These are phyloP conservation scores for Alfaro cultratus DNA, from an alignment of 2,797 vertebrate species.

Conservation along the genomic window DNA sequence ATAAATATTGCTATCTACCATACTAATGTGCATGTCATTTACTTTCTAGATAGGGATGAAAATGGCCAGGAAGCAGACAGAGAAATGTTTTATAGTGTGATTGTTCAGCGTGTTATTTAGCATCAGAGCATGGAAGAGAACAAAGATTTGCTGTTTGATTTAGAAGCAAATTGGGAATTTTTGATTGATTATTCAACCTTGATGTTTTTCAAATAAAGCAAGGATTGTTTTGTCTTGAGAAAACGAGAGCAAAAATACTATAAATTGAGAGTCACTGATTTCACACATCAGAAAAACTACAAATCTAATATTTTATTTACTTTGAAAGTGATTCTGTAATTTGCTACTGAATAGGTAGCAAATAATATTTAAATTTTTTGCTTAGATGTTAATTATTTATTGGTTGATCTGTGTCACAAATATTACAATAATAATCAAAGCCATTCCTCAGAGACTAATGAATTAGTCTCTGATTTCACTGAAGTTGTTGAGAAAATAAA, in stretches of 20 bases:
- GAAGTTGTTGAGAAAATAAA: not conserved
- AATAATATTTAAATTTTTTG: constrained; percentile 43
- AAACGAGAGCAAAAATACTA: constrained; percentile 34
- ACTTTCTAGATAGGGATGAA: constrained; percentile 73
- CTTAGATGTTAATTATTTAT: constrained; percentile 55
- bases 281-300: constrained; percentile 6
- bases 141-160: constrained; percentile 76
- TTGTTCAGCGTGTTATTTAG: constrained; percentile 69
- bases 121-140: constrained; percentile 60
- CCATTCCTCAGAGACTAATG: no score
- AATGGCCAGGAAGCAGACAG: constrained; percentile 67
- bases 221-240: constrained; percentile 49
- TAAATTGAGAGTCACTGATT: constrained; percentile 20
- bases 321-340: not conserved
- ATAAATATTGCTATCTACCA: constrained; percentile 82
- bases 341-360: constrained; percentile 21
- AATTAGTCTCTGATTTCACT: not conserved
- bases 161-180: constrained; percentile 69
- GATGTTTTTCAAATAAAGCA: constrained; percentile 68
- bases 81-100: constrained; percentile 66
- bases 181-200: constrained; percentile 67
- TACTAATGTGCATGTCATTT: constrained; percentile 84
- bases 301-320: constrained; percentile 16
- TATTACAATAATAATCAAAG: constrained; percentile 58
- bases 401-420: constrained; percentile 62